These are phyloP conservation scores for Marcusenius ussheri DNA, from an alignment of 2,113 vertebrate genomes.

Conservation along the genomic window DNA sequence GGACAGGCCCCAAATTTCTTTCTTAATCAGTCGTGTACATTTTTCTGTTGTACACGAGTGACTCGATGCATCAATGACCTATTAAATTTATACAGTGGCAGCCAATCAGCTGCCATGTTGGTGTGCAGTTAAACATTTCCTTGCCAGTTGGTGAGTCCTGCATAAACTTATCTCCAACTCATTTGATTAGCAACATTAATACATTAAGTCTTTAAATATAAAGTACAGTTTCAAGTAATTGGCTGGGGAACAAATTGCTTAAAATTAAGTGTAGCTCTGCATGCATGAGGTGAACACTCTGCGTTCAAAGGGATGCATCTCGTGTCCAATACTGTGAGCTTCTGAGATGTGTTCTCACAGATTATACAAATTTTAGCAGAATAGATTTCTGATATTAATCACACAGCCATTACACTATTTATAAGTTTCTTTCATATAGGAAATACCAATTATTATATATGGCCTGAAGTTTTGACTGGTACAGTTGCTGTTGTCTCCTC, in stretches of 20 bases:
- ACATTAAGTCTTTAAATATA: not conserved
- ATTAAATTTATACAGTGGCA: not conserved
- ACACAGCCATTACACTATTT: not conserved
- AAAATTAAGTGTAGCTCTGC: not conserved
- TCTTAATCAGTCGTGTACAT: not conserved
- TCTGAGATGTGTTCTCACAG: not conserved
- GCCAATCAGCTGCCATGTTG: not conserved
- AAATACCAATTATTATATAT: not conserved
- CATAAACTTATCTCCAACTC: not conserved
- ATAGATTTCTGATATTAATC: not conserved
- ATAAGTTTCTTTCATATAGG: not conserved
- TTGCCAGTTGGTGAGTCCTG: not conserved
- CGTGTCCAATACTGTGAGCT: not conserved
- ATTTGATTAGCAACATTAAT: not conserved
- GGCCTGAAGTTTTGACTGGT: not conserved
- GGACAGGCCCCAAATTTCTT: not conserved
- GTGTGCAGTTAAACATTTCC: not conserved
- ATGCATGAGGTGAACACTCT: not conserved
- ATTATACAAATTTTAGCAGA: not conserved
- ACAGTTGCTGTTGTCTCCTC: not conserved
- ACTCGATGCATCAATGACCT: not conserved
- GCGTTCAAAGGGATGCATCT: not conserved
- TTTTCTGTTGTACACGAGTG: not conserved
- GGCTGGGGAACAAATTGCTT: not conserved
- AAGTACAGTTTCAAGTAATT: not conserved